phyloP scores from a whole-genome alignment of 1,140 invertebrate genomes.

The Drosophila mauritiana region DNA sequence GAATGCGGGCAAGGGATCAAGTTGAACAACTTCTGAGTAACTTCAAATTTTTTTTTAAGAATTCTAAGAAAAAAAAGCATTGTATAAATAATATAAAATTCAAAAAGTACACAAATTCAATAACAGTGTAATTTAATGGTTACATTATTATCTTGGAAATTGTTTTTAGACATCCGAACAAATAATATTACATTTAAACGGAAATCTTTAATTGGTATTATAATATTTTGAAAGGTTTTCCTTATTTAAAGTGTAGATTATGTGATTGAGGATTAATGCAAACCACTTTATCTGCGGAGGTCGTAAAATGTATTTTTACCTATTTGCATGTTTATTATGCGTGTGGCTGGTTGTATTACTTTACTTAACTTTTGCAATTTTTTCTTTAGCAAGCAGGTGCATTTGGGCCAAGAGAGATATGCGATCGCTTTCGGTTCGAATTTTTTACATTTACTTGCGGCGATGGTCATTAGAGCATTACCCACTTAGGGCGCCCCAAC shows the following conservation, averaged over 20 bases:
- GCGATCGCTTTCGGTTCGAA: constrained; percentile 9
- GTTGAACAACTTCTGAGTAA: not conserved
- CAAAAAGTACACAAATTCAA: not conserved
- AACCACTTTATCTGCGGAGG: constrained; percentile 29
- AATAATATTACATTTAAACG: too few relatives aligned
- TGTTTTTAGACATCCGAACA: too few relatives aligned
- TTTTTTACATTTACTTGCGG: constrained; percentile 14
- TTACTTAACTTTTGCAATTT: constrained; percentile 2
- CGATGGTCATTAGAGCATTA: constrained; percentile 38
- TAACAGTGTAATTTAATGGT: not conserved
- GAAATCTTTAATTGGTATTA: too few relatives aligned
- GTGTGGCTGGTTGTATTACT: constrained; percentile 11
- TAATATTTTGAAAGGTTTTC: too few relatives aligned
- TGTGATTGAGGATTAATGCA: constrained; percentile 20
- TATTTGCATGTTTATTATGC: constrained; percentile 22
- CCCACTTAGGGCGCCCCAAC: constrained; percentile 16
- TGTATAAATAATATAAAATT: not conserved
- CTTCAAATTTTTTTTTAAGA: not conserved
- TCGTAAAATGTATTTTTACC: constrained; percentile 12
- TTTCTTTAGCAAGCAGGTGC: constrained; percentile 12
- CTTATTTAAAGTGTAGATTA: constrained; percentile 6
- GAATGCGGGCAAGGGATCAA: constrained; percentile 26
- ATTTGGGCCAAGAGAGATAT: constrained; percentile 23
- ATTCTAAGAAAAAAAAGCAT: constrained; percentile 5
- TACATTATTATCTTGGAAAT: too few relatives aligned